Conservation (phyloP, 23 tunicate genomes). For the Ascidia mentula region DNA sequence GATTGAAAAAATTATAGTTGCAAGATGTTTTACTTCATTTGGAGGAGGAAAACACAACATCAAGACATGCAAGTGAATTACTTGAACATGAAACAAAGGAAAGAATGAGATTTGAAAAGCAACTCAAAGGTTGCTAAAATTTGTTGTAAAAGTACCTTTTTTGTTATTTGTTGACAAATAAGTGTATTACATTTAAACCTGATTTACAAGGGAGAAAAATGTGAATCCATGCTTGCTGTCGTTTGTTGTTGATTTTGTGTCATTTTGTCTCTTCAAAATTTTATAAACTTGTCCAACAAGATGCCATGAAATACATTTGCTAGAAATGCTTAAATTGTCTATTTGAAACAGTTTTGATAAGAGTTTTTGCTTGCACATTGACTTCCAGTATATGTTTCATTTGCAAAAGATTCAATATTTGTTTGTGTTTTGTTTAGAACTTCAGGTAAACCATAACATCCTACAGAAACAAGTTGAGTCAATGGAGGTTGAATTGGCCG, state of each 20-base stretch:
- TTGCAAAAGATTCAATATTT: too few relatives aligned
- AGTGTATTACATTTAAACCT: too few relatives aligned
- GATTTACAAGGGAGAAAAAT: too few relatives aligned
- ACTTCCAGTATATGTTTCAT: too few relatives aligned
- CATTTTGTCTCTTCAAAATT: neutral
- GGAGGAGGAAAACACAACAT: conserved; percentile 79
- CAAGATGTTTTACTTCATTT: conserved; percentile 53
- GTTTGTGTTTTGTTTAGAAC: conserved; percentile 28
- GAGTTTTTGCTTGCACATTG: too few relatives aligned
- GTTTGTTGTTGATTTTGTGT: too few relatives aligned
- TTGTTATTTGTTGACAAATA: neutral
- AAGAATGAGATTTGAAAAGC: conserved; percentile 49
- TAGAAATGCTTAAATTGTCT: too few relatives aligned
- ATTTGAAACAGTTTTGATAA: too few relatives aligned
- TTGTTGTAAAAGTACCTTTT: neutral
- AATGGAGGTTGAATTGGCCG: conserved; percentile 83
- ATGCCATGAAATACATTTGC: neutral
- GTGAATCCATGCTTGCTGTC: too few relatives aligned
- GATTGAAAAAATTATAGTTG: conserved; percentile 23
- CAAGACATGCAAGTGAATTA: conserved; percentile 70
- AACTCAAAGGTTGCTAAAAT: conserved; percentile 43
- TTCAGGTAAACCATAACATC: conserved; percentile 21
- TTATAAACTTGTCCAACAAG: neutral
- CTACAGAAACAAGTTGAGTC: conserved; percentile 41
- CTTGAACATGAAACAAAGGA: conserved; percentile 84